Percentiles rank a stretch among this genome's conserved stretches.
These are phyloP conservation scores for Drosophila kepulauana DNA, from an alignment of 1,140 invertebrate species.

Conservation along the genomic window DNA sequence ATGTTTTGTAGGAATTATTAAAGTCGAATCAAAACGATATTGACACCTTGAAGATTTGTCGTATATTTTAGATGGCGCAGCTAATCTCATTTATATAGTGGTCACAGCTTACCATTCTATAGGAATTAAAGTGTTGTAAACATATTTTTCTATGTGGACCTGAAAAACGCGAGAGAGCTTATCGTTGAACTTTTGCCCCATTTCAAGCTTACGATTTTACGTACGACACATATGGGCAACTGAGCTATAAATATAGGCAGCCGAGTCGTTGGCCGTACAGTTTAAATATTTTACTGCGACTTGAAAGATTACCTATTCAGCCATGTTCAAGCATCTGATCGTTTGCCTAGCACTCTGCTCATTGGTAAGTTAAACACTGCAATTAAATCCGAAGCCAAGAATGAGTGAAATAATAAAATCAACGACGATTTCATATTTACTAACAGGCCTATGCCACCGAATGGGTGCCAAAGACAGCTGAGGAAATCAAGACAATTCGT, in stretches of 20 bases:
- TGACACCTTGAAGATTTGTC: not conserved
- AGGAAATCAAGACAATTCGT: slow-evolving; percentile 70
- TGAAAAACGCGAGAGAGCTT: slow-evolving; percentile 18
- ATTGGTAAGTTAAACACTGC: slow-evolving; percentile 61
- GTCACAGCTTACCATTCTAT: not conserved
- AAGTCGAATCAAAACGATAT: slow-evolving; percentile 1
- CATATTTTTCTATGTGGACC: not conserved
- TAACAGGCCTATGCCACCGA: slow-evolving; percentile 56
- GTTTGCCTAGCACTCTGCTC: slow-evolving; percentile 65
- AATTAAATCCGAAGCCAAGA: not conserved
- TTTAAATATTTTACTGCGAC: slow-evolving; percentile 33
- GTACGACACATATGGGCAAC: not conserved
- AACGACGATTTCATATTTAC: not conserved
- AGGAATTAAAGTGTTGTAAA: not conserved
- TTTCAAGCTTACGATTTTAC: slow-evolving; percentile 36
- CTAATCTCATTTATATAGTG: not conserved
- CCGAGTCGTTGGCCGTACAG: slow-evolving; percentile 37
- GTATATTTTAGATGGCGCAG: not conserved
- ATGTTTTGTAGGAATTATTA: not conserved
- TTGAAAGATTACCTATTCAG: slow-evolving; percentile 38
- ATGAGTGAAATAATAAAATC: no score
- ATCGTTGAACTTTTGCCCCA: slow-evolving; percentile 74
- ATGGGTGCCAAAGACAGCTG: slow-evolving; percentile 65
- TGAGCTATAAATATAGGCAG: slow-evolving; percentile 57
- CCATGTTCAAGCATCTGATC: slow-evolving; percentile 69